A percentile compares a stretch with the other conserved stretches of the same genome.
These are phyloP conservation scores for Leptopilina myrica DNA, from an alignment of 2,888 invertebrate genomes.

Conservation along the genomic window DNA sequence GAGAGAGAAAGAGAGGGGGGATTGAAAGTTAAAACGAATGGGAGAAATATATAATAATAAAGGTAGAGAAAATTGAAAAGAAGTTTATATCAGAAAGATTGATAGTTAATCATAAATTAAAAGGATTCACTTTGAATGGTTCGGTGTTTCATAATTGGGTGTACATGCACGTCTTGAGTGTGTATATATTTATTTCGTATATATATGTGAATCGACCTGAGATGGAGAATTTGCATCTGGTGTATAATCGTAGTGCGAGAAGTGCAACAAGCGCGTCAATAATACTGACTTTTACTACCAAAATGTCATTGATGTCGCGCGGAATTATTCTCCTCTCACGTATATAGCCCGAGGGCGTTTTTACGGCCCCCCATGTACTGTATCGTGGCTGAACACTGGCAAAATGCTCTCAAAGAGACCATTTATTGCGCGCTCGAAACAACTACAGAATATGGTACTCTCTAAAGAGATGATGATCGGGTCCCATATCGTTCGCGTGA, in stretches of 20 bases:
- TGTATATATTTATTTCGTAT: neutral
- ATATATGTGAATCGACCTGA: neutral
- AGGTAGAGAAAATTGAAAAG: neutral
- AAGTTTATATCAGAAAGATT: neutral
- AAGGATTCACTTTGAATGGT: neutral
- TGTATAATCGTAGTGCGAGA: constrained; percentile 15
- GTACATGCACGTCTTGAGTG: neutral
- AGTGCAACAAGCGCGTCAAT: constrained; percentile 53
- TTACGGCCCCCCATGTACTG: constrained; percentile 55
- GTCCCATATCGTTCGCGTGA: constrained; percentile 49
- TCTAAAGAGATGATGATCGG: constrained; percentile 14
- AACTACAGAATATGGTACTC: constrained; percentile 31
- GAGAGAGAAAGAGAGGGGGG: neutral
- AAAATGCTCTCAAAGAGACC: constrained; percentile 36
- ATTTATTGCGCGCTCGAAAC: constrained; percentile 23
- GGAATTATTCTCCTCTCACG: constrained; percentile 50
- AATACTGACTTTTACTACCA: constrained; percentile 63
- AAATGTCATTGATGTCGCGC: constrained; percentile 63
- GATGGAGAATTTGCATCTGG: constrained; percentile 24
- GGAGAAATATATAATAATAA: neutral
- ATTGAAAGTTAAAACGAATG: neutral
- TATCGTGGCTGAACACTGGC: neutral
- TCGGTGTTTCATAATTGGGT: constrained; percentile 11
- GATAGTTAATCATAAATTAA: constrained; percentile 8
- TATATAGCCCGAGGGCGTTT: constrained; percentile 53